Conservation (phyloP, 1,140 invertebrate species). For the Zaprionus inermis region DNA sequence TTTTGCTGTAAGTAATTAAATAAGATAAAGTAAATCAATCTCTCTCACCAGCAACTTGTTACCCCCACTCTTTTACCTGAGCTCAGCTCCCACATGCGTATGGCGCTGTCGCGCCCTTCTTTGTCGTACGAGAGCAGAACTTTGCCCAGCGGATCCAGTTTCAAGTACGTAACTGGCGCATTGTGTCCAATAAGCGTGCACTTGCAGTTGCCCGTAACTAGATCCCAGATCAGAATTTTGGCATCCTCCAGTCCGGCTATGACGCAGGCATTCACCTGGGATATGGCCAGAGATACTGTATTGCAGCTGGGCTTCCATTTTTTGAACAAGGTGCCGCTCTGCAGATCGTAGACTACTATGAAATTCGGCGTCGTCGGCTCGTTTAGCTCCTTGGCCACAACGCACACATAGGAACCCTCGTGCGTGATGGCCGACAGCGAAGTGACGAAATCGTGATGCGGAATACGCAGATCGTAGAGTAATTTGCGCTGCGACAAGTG, state of each 20-base stretch:
- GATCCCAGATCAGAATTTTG: conserved; percentile 93
- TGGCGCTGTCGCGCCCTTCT: conserved; percentile 88
- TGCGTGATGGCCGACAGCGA: conserved; percentile 93
- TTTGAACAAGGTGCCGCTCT: conserved; percentile 95
- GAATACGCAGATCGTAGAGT: conserved; percentile 93
- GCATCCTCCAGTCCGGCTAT: conserved; percentile 92
- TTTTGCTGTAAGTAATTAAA: conserved; percentile 85
- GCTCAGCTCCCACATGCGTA: conserved; percentile 91
- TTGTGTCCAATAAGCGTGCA: conserved; percentile 89
- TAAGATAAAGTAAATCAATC: background rate
- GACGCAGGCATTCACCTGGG: conserved; percentile 91
- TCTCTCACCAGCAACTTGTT: background rate
- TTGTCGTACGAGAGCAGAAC: conserved; percentile 90
- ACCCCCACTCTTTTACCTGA: conserved; percentile 85
- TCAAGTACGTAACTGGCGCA: conserved; percentile 89
- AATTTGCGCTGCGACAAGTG: conserved; percentile 92
- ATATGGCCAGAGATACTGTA: conserved; percentile 92
- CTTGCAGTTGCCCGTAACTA: conserved; percentile 89
- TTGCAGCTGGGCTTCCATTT: conserved; percentile 94
- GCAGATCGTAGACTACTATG: conserved; percentile 95
- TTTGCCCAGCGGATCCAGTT: conserved; percentile 89
- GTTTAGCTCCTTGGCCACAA: conserved; percentile 90
- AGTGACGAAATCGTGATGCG: conserved; percentile 95
- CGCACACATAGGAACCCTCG: conserved; percentile 90
- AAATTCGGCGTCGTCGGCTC: conserved; percentile 92